phyloP scores from a whole-genome alignment of 1,140 invertebrate genomes.

The Geopemphigus sp. region DNA sequence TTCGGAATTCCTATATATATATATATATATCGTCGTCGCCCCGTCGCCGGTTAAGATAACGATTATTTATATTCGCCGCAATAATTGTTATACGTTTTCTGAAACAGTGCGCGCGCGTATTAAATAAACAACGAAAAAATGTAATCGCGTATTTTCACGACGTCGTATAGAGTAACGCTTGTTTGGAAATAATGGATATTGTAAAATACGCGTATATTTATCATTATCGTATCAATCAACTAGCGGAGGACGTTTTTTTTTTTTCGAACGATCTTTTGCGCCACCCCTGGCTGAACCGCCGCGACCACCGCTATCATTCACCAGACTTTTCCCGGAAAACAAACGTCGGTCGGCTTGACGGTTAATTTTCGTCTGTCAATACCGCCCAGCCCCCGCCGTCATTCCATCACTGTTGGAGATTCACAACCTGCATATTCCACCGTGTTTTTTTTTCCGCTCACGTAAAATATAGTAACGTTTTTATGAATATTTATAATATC shows the following conservation, averaged over 20 bases:
- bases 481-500: not conserved
- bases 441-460: not conserved
- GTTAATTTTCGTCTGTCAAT: conserved; percentile 37
- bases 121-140: not conserved
- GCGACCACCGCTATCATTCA: not conserved
- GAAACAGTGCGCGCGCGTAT: too few species aligned
- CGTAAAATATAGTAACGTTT: not conserved
- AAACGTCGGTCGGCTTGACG: conserved; percentile 14
- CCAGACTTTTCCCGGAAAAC: conserved; percentile 1
- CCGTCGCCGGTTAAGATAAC: too few species aligned
- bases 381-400: not conserved
- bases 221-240: conserved; percentile 27
- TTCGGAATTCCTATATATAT: too few species aligned
- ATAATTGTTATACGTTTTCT: too few species aligned
- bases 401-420: not conserved
- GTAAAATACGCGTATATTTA: too few species aligned
- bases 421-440: not conserved
- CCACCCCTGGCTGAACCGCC: not conserved
- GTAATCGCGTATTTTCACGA: not conserved
- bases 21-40: too few species aligned
- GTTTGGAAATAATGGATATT: not conserved
- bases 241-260: not conserved
- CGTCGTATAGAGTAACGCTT: not conserved
- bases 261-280: not conserved
- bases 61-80: too few species aligned